Conservation (phyloP, 2,797 vertebrate genomes). For the Todus mexicanus region DNA sequence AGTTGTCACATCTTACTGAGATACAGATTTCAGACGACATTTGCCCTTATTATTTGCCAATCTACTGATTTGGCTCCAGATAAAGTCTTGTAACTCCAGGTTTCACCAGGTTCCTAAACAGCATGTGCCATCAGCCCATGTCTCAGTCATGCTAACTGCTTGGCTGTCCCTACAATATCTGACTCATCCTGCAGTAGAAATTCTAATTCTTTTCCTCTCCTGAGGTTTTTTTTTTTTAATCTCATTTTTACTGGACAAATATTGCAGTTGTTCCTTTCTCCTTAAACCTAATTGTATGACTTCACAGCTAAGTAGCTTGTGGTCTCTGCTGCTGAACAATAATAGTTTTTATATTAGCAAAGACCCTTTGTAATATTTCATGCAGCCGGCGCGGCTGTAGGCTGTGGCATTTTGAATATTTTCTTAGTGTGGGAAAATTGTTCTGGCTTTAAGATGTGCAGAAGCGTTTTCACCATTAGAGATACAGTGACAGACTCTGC, state of each 20-base stretch:
- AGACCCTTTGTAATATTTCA: background rate
- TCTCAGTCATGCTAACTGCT: background rate
- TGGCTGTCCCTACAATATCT: background rate
- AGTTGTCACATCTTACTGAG: background rate
- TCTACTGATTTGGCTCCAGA: background rate
- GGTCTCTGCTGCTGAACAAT: background rate
- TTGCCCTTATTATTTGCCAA: too few relatives aligned
- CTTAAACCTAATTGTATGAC: background rate
- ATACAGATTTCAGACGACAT: background rate
- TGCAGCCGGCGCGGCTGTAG: background rate
- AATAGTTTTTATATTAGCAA: background rate
- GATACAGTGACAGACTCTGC: background rate
- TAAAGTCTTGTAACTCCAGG: background rate
- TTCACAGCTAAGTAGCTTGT: background rate
- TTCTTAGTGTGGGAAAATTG: background rate
- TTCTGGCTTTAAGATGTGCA: background rate
- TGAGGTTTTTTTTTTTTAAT: background rate
- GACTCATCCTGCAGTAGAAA: background rate
- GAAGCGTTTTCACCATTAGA: background rate
- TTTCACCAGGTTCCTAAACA: background rate
- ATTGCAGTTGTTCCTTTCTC: background rate
- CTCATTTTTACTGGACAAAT: background rate
- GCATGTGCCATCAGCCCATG: background rate
- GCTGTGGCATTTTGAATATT: background rate
- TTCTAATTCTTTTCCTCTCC: background rate